Conservation (phyloP, 1,140 invertebrate genomes). For the Euwallacea similis region DNA sequence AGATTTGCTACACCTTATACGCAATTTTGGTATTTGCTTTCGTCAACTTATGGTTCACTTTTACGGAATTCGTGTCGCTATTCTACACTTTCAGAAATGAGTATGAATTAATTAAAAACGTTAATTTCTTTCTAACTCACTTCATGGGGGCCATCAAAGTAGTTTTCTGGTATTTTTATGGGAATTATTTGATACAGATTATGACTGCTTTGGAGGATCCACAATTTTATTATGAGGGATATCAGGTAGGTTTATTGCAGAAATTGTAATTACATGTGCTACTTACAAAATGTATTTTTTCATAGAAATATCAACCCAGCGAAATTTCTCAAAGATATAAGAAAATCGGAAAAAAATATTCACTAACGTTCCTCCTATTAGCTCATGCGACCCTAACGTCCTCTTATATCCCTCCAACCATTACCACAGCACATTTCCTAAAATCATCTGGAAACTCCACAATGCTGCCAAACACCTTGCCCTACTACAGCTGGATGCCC, state of each 20-base stretch:
- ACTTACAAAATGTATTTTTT: neutral
- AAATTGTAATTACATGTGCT: neutral
- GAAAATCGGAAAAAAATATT: constrained; percentile 42
- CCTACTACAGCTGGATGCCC: constrained; percentile 49
- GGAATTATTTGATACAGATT: constrained; percentile 39
- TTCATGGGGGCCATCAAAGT: constrained; percentile 48
- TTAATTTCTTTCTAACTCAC: constrained; percentile 47
- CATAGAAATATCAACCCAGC: constrained; percentile 36
- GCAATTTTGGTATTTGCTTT: constrained; percentile 44
- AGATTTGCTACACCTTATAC: constrained; percentile 42
- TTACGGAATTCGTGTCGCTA: constrained; percentile 45
- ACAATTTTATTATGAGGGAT: constrained; percentile 42
- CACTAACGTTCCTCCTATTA: constrained; percentile 43
- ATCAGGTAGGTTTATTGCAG: constrained; percentile 9
- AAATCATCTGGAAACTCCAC: neutral
- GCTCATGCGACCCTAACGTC: constrained; percentile 45
- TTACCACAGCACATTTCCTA: constrained; percentile 31
- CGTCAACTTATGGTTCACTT: constrained; percentile 47
- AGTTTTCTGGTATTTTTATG: constrained; percentile 46
- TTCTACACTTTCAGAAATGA: constrained; percentile 43
- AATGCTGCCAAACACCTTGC: constrained; percentile 35
- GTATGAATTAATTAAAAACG: constrained; percentile 46
- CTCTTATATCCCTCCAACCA: constrained; percentile 44
- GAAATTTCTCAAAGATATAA: constrained; percentile 36
- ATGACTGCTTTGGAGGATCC: constrained; percentile 44